Evolutionary conservation across 2,888 invertebrate genomes (phyloP), one percentile per base, ranked within the genome.

Genomic region (Hirtodrosophila alboralis): DNA sequence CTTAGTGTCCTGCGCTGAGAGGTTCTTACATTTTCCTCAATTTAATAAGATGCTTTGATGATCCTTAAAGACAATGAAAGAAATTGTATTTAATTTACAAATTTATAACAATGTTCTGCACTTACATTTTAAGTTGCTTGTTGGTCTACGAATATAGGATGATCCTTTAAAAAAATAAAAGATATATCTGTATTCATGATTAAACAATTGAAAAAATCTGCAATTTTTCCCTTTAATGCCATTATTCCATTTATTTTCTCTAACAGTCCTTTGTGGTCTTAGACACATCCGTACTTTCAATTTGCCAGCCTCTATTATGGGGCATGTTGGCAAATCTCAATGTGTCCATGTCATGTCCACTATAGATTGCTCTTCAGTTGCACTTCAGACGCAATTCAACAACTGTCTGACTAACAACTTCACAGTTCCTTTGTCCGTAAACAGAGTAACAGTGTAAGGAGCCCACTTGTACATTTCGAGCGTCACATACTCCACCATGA

Each of bases 371-470:
- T 37, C 49, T 38, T 57, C 38, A 57, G 45, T 8, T 9, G 23
- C 59, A 56, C 61, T 83, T 38, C 61, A 75, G 45, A 54, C 54
- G 16, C 78, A 38, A 47, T 56, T 84, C 84, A 67, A 79, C 75
- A 84, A 66, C 76, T 79, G 80, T 83, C 80, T 64, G 67, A 61
- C 62, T 53, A 69, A 57, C 85, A 80, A 80, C 85, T 86, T 68
- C 49, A 68, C 83, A 73, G 78, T 53, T 57, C 62, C 85, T 81
- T 84, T 86, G 85, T 86, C 64, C 37, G 84, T 56, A 73, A 80
- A 84, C 78, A 84, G 61, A 56, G 68, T 37, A 52, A 74, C 61
- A 54, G 48, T 68, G 69, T 47, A 74, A 68, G 69, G 43, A 63
- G 57, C 14, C 34, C 60, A 49, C 61, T 68, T 23, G 43, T 10